Conservation (phyloP, 2,888 invertebrate genomes). For the Himalopsyche anomala region DNA sequence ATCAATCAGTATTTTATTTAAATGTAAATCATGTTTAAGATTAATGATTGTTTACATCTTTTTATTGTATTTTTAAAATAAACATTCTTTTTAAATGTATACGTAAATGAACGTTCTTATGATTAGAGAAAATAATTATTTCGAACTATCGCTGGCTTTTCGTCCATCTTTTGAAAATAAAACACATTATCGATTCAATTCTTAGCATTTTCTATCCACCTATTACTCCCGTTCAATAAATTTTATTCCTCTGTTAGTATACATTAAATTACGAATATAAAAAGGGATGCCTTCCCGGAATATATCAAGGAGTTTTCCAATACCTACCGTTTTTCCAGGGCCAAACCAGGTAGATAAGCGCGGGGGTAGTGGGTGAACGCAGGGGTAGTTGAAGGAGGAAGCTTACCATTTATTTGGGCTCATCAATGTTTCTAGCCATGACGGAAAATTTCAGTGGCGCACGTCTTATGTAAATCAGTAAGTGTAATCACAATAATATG, state of each 20-base stretch:
- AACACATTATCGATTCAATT: conserved; percentile 23
- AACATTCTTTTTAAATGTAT: no score
- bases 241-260: conserved; percentile 26
- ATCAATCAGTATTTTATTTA: no score
- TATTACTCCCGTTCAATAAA: neutral
- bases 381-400: conserved; percentile 12
- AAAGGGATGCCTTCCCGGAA: conserved; percentile 46
- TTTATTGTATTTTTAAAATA: no score
- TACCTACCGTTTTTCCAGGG: conserved; percentile 63
- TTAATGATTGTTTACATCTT: no score
- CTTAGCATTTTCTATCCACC: neutral
- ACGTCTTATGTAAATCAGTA: neutral
- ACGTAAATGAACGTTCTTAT: no score
- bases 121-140: no score
- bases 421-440: conserved; percentile 65
- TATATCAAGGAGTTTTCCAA: conserved; percentile 56
- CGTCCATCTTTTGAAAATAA: neutral
- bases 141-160: no score
- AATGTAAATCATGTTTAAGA: no score
- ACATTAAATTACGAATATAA: conserved; percentile 34
- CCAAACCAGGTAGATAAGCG: conserved; percentile 62
- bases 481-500: neutral
- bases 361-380: conserved; percentile 66
- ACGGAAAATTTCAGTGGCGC: conserved; percentile 48
- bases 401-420: conserved; percentile 65